Evolutionary conservation across 1,140 invertebrate genomes (phyloP).

Genomic region (Zaprionus camerounensis): DNA sequence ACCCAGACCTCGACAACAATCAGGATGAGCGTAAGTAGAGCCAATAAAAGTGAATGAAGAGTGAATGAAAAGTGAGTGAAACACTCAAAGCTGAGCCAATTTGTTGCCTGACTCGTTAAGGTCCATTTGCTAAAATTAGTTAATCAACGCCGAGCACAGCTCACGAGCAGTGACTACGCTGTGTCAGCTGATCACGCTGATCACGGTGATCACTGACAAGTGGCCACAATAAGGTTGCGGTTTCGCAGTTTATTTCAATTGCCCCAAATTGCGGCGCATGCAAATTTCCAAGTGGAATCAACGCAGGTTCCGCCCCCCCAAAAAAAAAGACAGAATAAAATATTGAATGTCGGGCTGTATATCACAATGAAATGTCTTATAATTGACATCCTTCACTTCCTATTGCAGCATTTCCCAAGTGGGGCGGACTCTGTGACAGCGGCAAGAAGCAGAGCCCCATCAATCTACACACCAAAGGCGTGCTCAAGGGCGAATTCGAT

Average conservation of each 20-base stretch:
- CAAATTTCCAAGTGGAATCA: constrained; percentile 42
- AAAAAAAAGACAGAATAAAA: not conserved
- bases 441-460: constrained; percentile 85
- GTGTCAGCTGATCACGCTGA: constrained; percentile 33
- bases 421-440: constrained; percentile 84
- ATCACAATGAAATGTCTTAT: not conserved
- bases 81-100: constrained; percentile 12
- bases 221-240: constrained; percentile 29
- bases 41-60: constrained; percentile 38
- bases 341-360: too few species aligned
- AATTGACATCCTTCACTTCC: not conserved
- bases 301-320: constrained; percentile 3
- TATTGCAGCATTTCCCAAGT: constrained; percentile 80
- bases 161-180: constrained; percentile 9
- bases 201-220: constrained; percentile 42
- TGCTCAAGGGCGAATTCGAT: constrained; percentile 77
- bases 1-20: constrained; percentile 72
- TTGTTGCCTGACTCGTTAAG: constrained; percentile 49
- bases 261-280: constrained; percentile 68
- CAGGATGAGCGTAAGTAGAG: constrained; percentile 70
- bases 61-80: too few species aligned
- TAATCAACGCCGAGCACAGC: constrained; percentile 62
- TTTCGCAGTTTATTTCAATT: constrained; percentile 61
- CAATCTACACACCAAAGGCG: constrained; percentile 70
- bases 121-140: constrained; percentile 68